These are phyloP conservation scores for Eristalis pertinax DNA, from an alignment of 2,888 invertebrate species.

Conservation along the genomic window DNA sequence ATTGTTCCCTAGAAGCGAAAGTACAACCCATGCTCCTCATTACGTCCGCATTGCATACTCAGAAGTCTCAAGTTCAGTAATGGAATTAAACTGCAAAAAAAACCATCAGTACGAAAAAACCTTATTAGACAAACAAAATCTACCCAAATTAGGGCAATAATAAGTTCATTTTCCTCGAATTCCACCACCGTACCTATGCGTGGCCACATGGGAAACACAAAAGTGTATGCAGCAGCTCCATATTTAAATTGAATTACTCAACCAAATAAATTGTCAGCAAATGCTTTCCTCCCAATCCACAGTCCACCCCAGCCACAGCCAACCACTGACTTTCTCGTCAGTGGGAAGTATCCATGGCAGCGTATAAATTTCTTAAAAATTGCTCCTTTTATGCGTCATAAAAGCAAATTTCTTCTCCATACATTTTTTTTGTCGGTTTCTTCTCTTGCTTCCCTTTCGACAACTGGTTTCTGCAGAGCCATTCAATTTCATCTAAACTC, in stretches of 20 bases:
- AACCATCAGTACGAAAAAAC: neutral
- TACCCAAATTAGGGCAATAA: constrained; percentile 20
- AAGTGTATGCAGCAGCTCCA: constrained; percentile 42
- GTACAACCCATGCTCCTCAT: neutral
- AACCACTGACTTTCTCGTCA: neutral
- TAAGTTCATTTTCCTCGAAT: constrained; percentile 28
- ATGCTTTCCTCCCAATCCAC: constrained; percentile 1
- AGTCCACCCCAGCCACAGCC: neutral
- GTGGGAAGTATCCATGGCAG: constrained; percentile 10
- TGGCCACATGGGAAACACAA: constrained; percentile 34
- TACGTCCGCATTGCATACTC: neutral
- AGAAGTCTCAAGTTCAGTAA: neutral
- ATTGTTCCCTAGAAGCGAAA: neutral
- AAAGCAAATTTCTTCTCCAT: constrained; percentile 68
- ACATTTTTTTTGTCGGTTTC: constrained; percentile 28
- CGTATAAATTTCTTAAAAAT: constrained; percentile 52
- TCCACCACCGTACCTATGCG: constrained; percentile 3
- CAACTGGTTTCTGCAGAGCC: constrained; percentile 46
- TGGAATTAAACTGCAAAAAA: neutral
- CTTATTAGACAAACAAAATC: constrained; percentile 29
- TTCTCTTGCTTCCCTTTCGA: constrained; percentile 8
- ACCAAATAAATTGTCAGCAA: constrained; percentile 59
- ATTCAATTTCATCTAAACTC: constrained; percentile 72
- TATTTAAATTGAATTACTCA: constrained; percentile 54
- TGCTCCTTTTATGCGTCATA: constrained; percentile 60